Base-by-base conservation (phyloP, 92 coral and sea anemone species). In the Isaurus tuberculatus region DNA sequence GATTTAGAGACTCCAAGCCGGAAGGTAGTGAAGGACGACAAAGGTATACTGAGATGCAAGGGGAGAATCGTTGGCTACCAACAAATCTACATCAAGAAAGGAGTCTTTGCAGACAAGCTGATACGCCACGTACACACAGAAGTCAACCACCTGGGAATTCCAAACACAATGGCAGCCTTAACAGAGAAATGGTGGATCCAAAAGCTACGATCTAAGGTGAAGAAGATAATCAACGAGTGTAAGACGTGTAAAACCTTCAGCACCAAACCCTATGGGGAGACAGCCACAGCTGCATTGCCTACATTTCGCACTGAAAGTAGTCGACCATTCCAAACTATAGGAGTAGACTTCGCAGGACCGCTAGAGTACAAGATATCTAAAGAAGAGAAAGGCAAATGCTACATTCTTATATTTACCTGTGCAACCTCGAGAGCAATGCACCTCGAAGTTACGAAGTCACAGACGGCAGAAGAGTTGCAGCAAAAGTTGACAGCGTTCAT, bases 381-480 rank as follows among this genome's bases (percentile, higher is more conserved):
- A 79, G 73, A 74, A 11, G 93, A 90, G 71, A 67, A 70, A 36
- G 79, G 86, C 68, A 86, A 86, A 67, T 74, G 86, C 43, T 75
- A 86, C 68, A 77, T 86, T 4, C 70, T 85, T 8, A 71, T 89
- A 23, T 89, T 85, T 49, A 89, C 83, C 1, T 89, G 92, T 43
- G 84, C 92, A 14, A 86, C 85, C 2, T 81, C 75, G 17, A 82
- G 90, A 86, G 88, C 88, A 1, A 81, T 87, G 6, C 89, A 84
- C 23, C 72, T 87, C 11, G 81, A 90, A 63, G 58, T 86, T 5
- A 89, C 95, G 19, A 92, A 89, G 74, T 61, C 89, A 5, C 95
- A 89, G 15, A 83, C n/a, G n/a, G 42, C 42, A 36, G 42, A 36
- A 36, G 42, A 36, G 42, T 36, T 36, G 42, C 42, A 8, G 42